Evolutionary conservation across 2,113 vertebrate species (phyloP), one percentile per base, ranked within the genome.

Genomic region (Gyps fulvus): DNA sequence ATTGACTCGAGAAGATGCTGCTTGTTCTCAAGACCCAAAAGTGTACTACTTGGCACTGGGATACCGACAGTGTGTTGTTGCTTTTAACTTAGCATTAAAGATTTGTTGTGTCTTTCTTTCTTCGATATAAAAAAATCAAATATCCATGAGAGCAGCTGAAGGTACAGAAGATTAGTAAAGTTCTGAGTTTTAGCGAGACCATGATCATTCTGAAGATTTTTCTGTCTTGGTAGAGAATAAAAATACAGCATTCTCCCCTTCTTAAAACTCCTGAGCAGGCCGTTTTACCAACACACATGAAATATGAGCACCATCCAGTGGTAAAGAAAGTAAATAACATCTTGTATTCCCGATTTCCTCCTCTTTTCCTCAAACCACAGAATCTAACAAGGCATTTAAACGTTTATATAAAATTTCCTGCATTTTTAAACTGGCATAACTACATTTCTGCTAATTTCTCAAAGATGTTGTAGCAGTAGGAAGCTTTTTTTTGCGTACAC

Each of bases 241-340:
- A 86, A 89, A n/a, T 10, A 74, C 22, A 31, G 23, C 10, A n/a
- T 62, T 74, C 23, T 73, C 9, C 6, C 15, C 6, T 45, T 45
- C 29, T 40, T 15, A 58, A 62, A 69, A 18, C 14, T 52, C 19
- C 14, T 2, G 12, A 66, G 18, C 5, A 1, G 2, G 3, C 3
- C 3, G 8, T 58, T 80, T 80, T 57, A 52, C 16, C 23, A 32
- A 45, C 4, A 55, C 6, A 59, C 11, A 0, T 25, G 89, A 82
- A 9, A 29, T 54, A 43, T 0, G 73, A 94, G 95, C 95, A 77
- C 95, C 97, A 91, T 80, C 97, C 22, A 87, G 97, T 93, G 97
- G 97, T 49, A 72, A 38, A 31, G 3, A 0, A 15, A 0, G 2
- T 25, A 87, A 72, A 87, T 72, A 25, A 62, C 94, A 94, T 0